Conservation (phyloP, 2,113 vertebrate species). For the Cichladusa arquata region DNA sequence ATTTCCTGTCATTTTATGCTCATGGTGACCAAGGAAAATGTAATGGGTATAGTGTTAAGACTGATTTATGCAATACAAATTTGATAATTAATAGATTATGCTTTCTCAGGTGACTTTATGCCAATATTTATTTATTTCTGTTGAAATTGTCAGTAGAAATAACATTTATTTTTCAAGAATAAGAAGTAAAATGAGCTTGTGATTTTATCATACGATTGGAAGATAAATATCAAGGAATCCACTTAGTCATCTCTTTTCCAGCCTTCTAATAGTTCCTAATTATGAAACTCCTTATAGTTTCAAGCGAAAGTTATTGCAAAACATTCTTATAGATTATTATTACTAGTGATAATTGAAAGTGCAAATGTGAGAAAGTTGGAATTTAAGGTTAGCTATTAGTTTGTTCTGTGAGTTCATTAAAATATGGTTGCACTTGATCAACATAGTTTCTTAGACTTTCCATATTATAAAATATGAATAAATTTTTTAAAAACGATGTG, state of each 20-base stretch:
- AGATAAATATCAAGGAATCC: not conserved
- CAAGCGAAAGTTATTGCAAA: not conserved
- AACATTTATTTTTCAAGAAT: constrained; percentile 17
- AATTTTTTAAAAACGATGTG: not conserved
- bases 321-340: not conserved
- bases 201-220: not conserved
- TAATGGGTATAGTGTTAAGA: not conserved
- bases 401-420: not conserved
- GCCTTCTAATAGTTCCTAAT: not conserved
- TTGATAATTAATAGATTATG: not conserved
- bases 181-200: not conserved
- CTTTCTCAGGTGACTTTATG: not conserved
- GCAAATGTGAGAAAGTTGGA: not conserved
- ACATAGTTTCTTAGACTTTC: not conserved
- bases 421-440: not conserved
- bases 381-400: not conserved
- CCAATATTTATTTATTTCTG: constrained; percentile 16
- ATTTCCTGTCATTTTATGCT: constrained; percentile 2
- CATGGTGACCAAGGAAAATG: not conserved
- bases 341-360: not conserved
- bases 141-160: not conserved
- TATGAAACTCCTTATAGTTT: not conserved
- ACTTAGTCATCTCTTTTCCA: not conserved
- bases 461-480: not conserved
- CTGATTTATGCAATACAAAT: not conserved